Conservation (phyloP, 2,113 vertebrate genomes). For the Leucoraja erinaceus region DNA sequence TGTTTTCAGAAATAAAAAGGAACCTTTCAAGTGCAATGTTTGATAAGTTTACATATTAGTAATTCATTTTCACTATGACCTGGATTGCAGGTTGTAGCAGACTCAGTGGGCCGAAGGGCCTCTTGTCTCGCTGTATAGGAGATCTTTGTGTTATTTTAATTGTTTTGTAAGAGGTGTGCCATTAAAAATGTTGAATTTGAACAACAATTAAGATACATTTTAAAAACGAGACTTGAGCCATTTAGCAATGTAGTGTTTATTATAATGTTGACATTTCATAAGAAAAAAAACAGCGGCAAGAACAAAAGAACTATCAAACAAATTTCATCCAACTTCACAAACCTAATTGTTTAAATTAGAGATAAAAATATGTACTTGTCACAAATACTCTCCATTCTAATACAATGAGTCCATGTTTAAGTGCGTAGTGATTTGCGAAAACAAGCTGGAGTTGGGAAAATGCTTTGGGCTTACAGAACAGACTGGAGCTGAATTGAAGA, state of each 20-base stretch:
- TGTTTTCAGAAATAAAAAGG: neutral
- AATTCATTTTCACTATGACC: neutral
- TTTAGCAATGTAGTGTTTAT: constrained; percentile 38
- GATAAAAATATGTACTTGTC: constrained; percentile 9
- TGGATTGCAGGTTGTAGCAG: too few relatives aligned
- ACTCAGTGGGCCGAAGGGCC: too few relatives aligned
- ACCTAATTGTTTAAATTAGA: constrained; percentile 25
- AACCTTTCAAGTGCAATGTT: neutral
- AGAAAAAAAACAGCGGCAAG: constrained; percentile 36
- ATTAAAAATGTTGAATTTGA: constrained; percentile 1
- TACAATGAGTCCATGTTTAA: neutral
- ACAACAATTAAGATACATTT: neutral
- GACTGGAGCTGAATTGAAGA: neutral
- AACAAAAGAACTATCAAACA: constrained; percentile 26
- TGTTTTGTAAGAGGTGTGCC: neutral
- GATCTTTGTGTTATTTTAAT: neutral
- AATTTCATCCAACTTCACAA: constrained; percentile 11
- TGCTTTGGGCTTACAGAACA: constrained; percentile 2
- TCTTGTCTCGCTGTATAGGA: too few relatives aligned
- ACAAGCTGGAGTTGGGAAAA: neutral
- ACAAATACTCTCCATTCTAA: neutral
- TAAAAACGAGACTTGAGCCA: neutral
- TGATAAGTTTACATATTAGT: neutral
- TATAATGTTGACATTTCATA: constrained; percentile 33
- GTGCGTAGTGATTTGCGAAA: neutral